Base-by-base conservation (phyloP, 2,888 invertebrate species). In the Ametastegia equiseti region DNA sequence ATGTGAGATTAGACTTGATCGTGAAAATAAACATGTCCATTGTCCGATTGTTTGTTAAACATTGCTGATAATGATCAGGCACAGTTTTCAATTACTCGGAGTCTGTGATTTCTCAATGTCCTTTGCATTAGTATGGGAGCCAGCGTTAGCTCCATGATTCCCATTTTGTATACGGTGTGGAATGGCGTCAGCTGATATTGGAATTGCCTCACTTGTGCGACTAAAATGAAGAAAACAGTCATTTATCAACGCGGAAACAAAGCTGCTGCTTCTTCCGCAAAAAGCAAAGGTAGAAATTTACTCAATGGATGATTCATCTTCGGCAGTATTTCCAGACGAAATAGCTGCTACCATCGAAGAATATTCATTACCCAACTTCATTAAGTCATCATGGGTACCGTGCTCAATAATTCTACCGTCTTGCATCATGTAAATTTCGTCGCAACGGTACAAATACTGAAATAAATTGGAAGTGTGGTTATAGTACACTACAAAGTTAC, bases 401-500 rank as follows among this genome's bases (percentile, higher is more conserved):
- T 92, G 89, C 84, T 94, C 94, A 2, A 92, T 89, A 36, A 95
- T 92, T 81, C 89, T 88, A 0, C 95, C 95, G 69, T 93, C 93
- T 79, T 92, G 92, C 91, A 95, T 91, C 82, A 94, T 92, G 47
- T 94, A 89, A 42, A 95, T 93, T 81, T 93, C 92, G 89, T 94
- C 93, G 88, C 95, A 95, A 77, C 93, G 91, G 81, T 91, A 91
- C 79, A 95, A 87, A 89, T 93, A 93, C 93, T 65, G 65, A 19
- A 65, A 39, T 27, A 9, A n/a, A 11, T 39, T 9, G 3, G n/a
- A 4, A 19, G 33, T 36, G 65, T 36, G 23, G 19, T 57, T 27
- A 19, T 9, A 4, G 19, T 19, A 9, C 5, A n/a, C n/a, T 19
- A 11, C 1, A 19, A 2, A 23, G 3, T 19, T 19, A 19, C 9